Base-by-base conservation (phyloP, 2,888 invertebrate genomes). In the Hirtodrosophila cameraria region DNA sequence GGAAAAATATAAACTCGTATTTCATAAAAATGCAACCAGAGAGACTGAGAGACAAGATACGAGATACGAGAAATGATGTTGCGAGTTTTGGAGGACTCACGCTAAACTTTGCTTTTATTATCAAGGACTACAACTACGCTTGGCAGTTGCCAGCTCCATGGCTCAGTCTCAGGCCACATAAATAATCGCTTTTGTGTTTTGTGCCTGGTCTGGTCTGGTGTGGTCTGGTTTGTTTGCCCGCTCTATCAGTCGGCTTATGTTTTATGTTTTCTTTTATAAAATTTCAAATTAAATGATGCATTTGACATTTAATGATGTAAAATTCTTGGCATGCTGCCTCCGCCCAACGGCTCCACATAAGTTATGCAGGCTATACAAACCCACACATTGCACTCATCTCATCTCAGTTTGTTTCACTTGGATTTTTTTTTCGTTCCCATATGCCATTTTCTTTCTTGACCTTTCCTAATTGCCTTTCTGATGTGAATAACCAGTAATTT, bases 251-350 rank as follows among this genome's bases (percentile, higher is more conserved):
- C 28, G 52, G 43, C 38, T 50, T 57, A 35, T 50, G 45, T 42
- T 25, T 33, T 46, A 38, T 58, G 52, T 71, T 62, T 76, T 80
- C 67, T 74, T 49, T 59, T 80, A 86, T 77, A 74, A 77, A 83
- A 87, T 79, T 79, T 87, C 61, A 72, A 79, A 83, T 86, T 83
- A 81, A 87, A 76, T 86, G 80, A 86, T 85, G 83, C 77, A 76
- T 83, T 83, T 68, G 74, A 66, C 81, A 79, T 83, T 80, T 86
- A 83, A 83, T 87, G 80, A 83, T 75, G 74, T 72, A 58, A 68
- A 84, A 77, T 74, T 65, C 77, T 62, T 70, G 46, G 53, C 60
- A 64, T 25, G 13, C 39, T 27, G 23, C 28, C 27, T 18, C 20
- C 25, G 13, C 46, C 8, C 8, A 15, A 42, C 13, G 11, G 27